Evolutionary conservation across 2,797 vertebrate genomes (phyloP), one percentile per base, ranked within the genome.

Genomic region (Percopsis omiscomaycus): DNA sequence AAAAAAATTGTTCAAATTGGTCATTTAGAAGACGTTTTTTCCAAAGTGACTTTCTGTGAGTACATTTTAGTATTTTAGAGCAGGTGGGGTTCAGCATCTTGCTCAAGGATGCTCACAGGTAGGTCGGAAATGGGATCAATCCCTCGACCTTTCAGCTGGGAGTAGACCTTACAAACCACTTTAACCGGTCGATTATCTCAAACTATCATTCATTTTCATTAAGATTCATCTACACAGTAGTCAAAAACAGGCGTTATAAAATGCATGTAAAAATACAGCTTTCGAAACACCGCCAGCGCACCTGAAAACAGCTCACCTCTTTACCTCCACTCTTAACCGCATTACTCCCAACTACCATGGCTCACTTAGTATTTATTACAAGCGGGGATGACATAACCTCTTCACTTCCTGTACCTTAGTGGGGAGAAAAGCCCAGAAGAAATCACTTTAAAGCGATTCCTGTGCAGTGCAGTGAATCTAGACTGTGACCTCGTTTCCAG

Each of bases 401-500:
- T 59, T 76, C 59, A 48, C 59, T 68, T 82, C 72, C 27, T 50
- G 64, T 80, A 66, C 54, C 56, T 74, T 74, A 77, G 65, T 72
- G 67, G 50, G 59, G 66, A 64, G 16, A 49, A 28, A 13, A 4
- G 4, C 16, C 16, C 27, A 57, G 15, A 57, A 42, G 22, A 51
- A 72, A 56, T 0, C 42, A 28, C 78, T 78, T 77, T 63, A 66
- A 71, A 55, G 8, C 22, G 27, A 22, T 14, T 80, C 66, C 63
- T 69, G 73, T 70, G 27, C 58, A 67, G 16, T 67, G 55, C 67
- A 15, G 69, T 55, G 51, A 66, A 74, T 71, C 71, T 70, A 45
- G 68, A 52, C 68, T 74, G 50, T 85, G 83, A 89, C 85, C 84
- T 64, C 61, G 2, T 71, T 71, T 64, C 78, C 85, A 4, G 72